These are phyloP conservation scores for Pyralis farinalis DNA, from an alignment of 2,888 invertebrate genomes.

Conservation along the genomic window DNA sequence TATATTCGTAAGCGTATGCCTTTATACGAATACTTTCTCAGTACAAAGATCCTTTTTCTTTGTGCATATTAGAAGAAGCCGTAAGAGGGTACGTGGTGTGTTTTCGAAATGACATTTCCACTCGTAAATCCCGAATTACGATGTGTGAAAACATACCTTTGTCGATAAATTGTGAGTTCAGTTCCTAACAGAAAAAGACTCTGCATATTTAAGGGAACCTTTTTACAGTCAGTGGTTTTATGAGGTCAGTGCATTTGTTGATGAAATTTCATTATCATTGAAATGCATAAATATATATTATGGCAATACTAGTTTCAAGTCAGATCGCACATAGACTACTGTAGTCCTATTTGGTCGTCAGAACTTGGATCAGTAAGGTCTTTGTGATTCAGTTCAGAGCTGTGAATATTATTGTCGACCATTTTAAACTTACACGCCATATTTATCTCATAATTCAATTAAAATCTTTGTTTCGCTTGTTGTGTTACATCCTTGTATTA, in stretches of 20 bases:
- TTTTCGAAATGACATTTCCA: constrained; percentile 51
- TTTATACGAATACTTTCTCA: constrained; percentile 46
- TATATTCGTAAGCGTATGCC: constrained; percentile 54
- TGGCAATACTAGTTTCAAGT: no score
- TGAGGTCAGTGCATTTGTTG: constrained; percentile 3
- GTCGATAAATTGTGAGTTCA: constrained; percentile 21
- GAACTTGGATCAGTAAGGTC: no score
- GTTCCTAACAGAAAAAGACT: constrained; percentile 10
- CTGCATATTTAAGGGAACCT: neutral
- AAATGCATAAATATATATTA: no score
- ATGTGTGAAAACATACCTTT: constrained; percentile 49
- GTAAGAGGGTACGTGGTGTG: constrained; percentile 55
- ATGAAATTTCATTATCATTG: no score
- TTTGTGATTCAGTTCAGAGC: no score
- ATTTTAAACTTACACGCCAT: no score
- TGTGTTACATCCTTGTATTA: no score
- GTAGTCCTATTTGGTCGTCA: no score
- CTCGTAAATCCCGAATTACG: constrained; percentile 55
- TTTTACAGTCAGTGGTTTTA: neutral
- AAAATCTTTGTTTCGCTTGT: no score
- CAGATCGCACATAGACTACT: no score
- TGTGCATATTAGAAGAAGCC: constrained; percentile 64
- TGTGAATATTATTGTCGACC: no score
- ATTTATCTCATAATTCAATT: no score
- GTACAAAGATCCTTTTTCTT: constrained; percentile 57